These are phyloP conservation scores for Sinonovacula constricta DNA, from an alignment of 1,140 invertebrate genomes.

Conservation along the genomic window DNA sequence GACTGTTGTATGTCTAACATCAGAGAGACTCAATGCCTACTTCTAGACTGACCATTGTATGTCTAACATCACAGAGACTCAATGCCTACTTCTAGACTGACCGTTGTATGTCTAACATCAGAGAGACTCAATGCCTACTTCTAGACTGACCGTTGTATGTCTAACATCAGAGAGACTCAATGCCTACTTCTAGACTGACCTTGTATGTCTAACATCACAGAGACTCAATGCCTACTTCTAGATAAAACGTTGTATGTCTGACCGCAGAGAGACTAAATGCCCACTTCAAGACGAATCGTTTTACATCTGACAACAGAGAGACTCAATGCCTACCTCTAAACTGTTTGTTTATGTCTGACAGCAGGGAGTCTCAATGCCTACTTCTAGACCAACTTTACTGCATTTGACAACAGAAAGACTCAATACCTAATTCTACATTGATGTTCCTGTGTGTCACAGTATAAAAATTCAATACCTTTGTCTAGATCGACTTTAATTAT, in stretches of 20 bases:
- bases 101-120: constrained; percentile 51
- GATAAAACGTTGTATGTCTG: too few species aligned
- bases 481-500: constrained; percentile 64
- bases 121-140: constrained; percentile 65
- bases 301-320: too few species aligned
- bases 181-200: too few species aligned
- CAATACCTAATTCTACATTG: constrained; percentile 64
- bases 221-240: constrained; percentile 66
- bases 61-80: constrained; percentile 58
- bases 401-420: constrained; percentile 60
- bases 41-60: too few species aligned
- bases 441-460: too few species aligned
- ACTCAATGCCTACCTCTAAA: too few species aligned
- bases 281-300: too few species aligned
- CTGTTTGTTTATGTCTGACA: constrained; percentile 42
- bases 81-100: constrained; percentile 66
- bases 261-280: too few species aligned
- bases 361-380: constrained; percentile 62
- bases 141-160: constrained; percentile 52
- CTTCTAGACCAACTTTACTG: constrained; percentile 62
- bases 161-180: too few species aligned
- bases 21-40: too few species aligned
- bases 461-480: too few species aligned
- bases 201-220: constrained; percentile 64
- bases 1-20: too few species aligned